Percentiles rank a stretch among this genome's conserved stretches.
These are phyloP conservation scores for Pteruthius melanotis DNA, from an alignment of 2,113 vertebrate species.

Conservation along the genomic window DNA sequence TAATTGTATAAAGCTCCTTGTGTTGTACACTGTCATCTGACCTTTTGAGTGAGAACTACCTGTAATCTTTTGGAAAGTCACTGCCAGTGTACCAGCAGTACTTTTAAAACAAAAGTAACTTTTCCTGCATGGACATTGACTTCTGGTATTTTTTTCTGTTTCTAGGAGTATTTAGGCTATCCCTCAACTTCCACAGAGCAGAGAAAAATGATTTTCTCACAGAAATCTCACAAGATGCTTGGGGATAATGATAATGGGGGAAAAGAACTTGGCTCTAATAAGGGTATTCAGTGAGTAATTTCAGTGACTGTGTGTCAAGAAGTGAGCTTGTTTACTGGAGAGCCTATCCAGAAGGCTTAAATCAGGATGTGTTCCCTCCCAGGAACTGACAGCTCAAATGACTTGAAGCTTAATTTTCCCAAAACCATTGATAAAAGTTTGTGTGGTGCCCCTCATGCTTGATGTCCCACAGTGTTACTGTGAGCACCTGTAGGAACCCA, in stretches of 20 bases:
- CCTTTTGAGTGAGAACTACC: neutral
- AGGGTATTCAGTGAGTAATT: neutral
- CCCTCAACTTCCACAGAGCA: neutral
- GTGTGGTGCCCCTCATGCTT: neutral
- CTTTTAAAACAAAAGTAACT: neutral
- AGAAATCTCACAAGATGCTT: neutral
- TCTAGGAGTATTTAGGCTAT: neutral
- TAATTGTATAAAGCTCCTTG: neutral
- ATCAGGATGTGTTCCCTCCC: neutral
- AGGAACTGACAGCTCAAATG: neutral
- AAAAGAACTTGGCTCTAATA: neutral
- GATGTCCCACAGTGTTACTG: neutral
- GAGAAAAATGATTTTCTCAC: neutral
- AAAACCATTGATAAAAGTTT: accelerated
- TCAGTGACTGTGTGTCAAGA: neutral
- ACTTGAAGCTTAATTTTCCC: neutral
- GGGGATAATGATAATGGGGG: neutral
- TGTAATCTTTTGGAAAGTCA: neutral
- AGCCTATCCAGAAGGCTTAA: neutral
- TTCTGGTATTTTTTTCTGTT: neutral
- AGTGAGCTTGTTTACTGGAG: neutral
- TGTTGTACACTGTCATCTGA: neutral
- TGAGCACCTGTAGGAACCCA: neutral
- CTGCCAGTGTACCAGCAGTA: neutral
- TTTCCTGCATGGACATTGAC: neutral